These are phyloP conservation scores for Falco novaeseelandiae DNA, from an alignment of 2,797 vertebrate genomes.

Conservation along the genomic window DNA sequence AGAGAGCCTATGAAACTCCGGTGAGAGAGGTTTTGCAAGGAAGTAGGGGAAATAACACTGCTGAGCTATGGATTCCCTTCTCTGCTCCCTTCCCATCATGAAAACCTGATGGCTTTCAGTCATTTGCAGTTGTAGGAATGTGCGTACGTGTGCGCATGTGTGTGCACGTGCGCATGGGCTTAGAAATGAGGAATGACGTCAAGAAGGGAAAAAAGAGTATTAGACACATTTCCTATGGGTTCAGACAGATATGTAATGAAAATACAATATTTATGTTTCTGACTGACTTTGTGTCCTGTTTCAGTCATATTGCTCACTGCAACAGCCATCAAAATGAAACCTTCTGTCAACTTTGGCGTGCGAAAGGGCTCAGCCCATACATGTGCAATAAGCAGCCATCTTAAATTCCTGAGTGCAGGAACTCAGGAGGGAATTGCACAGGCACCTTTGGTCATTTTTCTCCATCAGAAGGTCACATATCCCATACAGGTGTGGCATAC, in stretches of 20 bases:
- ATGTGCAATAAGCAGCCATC: neutral
- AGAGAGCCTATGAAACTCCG: constrained; percentile 55
- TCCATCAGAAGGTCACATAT: constrained; percentile 25
- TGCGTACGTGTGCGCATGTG: neutral
- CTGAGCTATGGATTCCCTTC: constrained; percentile 55
- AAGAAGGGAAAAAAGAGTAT: neutral
- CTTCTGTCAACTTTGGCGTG: fast-evolving
- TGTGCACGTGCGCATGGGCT: fast-evolving
- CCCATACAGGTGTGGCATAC: constrained; percentile 36
- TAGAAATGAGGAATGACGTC: neutral
- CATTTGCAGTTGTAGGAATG: neutral
- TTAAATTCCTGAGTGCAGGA: neutral
- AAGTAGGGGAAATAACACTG: constrained; percentile 58
- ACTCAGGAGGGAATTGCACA: constrained; percentile 15
- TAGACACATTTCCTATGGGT: neutral
- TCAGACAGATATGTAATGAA: neutral
- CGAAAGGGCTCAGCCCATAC: neutral
- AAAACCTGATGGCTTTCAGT: constrained; percentile 35
- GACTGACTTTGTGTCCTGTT: neutral
- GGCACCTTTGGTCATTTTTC: constrained; percentile 35
- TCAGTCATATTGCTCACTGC: neutral
- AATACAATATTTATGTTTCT: neutral
- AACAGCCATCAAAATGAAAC: neutral
- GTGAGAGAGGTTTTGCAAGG: constrained; percentile 46
- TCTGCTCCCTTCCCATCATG: constrained; percentile 29